These are phyloP conservation scores for Drosophila rufa DNA, from an alignment of 1,140 invertebrate genomes.

Conservation along the genomic window DNA sequence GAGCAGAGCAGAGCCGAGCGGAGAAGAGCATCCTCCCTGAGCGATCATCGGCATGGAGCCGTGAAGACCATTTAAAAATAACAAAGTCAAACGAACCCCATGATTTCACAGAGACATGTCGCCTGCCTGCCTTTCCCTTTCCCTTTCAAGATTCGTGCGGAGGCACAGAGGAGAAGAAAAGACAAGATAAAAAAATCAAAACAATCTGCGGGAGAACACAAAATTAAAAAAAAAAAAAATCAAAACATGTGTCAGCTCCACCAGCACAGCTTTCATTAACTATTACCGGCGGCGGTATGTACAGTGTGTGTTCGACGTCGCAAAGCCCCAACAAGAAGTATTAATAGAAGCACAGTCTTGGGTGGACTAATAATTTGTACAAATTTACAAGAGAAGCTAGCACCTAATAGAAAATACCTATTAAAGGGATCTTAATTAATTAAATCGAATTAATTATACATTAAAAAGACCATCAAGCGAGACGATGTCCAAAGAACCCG, in stretches of 20 bases:
- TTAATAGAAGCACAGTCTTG: conserved; percentile 5
- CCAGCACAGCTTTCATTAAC: conserved; percentile 13
- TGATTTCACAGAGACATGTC: conserved; percentile 35
- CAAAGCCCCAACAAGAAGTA: background rate
- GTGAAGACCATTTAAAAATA: conserved; percentile 41
- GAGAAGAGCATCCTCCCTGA: conserved; percentile 4
- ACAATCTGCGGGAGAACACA: conserved; percentile 27
- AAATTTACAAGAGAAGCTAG: background rate
- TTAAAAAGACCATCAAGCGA: too few relatives aligned
- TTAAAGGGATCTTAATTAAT: background rate
- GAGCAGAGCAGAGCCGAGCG: background rate
- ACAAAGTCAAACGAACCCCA: conserved; percentile 29
- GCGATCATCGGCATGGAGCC: conserved; percentile 20
- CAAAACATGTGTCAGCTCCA: conserved; percentile 28
- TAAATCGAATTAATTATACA: background rate
- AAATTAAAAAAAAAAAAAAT: conserved; percentile 1
- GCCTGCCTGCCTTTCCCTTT: background rate
- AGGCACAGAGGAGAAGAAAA: background rate
- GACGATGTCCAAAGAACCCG: too few relatives aligned
- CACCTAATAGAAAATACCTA: background rate
- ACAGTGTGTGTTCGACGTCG: background rate
- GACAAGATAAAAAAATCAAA: conserved; percentile 11
- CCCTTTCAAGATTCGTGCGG: conserved; percentile 6
- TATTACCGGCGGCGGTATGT: conserved; percentile 4
- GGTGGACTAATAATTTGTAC: background rate